These are phyloP conservation scores for Podargus strigoides DNA, from an alignment of 2,797 vertebrate species.

Conservation along the genomic window DNA sequence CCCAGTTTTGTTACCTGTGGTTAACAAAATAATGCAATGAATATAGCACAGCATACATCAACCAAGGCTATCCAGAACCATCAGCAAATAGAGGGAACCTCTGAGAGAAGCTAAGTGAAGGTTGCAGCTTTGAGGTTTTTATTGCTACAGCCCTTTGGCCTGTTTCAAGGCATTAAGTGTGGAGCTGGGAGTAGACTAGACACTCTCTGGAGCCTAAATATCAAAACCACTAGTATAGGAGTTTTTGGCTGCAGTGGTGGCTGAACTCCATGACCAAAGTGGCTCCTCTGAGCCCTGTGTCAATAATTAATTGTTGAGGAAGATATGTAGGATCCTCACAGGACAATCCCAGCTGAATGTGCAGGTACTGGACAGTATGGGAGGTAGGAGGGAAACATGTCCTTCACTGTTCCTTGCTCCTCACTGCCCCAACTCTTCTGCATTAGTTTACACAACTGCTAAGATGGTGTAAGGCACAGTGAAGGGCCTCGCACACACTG, in stretches of 20 bases:
- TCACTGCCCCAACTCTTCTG: not conserved
- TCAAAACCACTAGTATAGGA: not conserved
- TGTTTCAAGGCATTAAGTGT: not conserved
- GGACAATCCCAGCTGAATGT: not conserved
- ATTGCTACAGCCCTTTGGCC: not conserved
- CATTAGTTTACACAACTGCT: not conserved
- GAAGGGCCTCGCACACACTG: not conserved
- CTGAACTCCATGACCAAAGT: not conserved
- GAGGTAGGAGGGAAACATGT: not conserved
- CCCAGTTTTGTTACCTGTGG: not conserved
- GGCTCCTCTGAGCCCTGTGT: not conserved
- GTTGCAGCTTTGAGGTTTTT: not conserved
- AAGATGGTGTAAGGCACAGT: not conserved
- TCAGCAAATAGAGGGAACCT: not conserved
- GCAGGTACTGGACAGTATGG: not conserved
- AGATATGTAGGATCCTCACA: not conserved
- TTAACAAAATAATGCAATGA: not conserved
- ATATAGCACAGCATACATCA: not conserved
- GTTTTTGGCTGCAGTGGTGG: not conserved
- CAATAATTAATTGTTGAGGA: not conserved
- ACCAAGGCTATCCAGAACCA: not conserved
- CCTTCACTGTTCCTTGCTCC: not conserved
- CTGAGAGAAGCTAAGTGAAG: not conserved
- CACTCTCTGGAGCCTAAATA: not conserved
- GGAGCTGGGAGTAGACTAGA: not conserved